Evolutionary conservation across 2,888 invertebrate species (phyloP).

Genomic region (Drosophila phalerata): DNA sequence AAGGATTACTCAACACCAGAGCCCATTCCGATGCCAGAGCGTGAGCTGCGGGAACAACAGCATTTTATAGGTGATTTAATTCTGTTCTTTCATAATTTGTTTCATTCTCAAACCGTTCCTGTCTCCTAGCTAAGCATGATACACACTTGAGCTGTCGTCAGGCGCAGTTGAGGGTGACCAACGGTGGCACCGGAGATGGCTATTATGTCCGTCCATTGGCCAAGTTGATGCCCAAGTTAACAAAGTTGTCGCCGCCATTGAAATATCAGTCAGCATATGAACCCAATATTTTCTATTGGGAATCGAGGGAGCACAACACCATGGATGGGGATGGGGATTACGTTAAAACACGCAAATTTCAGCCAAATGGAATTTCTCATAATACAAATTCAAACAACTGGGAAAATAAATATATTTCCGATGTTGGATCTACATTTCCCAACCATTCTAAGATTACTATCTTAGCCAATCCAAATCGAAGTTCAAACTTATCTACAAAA

Average conservation of each 20-base stretch:
- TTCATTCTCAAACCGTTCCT: background rate
- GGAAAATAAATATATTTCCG: background rate
- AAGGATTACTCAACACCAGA: conserved; percentile 17
- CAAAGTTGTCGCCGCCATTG: background rate
- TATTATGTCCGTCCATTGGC: conserved; percentile 28
- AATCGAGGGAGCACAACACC: background rate
- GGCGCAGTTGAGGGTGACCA: conserved; percentile 34
- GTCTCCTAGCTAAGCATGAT: conserved; percentile 22
- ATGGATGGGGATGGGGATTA: background rate
- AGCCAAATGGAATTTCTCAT: background rate
- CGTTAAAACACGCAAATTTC: background rate
- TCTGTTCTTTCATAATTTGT: background rate
- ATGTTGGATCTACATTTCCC: too few relatives aligned
- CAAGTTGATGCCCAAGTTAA: background rate
- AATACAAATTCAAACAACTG: background rate
- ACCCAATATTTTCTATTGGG: conserved; percentile 23
- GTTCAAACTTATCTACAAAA: background rate
- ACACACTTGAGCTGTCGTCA: background rate
- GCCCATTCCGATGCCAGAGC: conserved; percentile 23
- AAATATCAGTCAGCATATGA: conserved; percentile 12
- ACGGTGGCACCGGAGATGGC: conserved; percentile 52
- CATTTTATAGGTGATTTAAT: conserved; percentile 44
- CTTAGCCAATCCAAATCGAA: too few relatives aligned
- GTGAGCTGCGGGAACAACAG: conserved; percentile 31
- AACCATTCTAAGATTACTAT: background rate